phyloP scores from a whole-genome alignment of 2,797 vertebrate genomes.

The Neosalanx taihuensis region DNA sequence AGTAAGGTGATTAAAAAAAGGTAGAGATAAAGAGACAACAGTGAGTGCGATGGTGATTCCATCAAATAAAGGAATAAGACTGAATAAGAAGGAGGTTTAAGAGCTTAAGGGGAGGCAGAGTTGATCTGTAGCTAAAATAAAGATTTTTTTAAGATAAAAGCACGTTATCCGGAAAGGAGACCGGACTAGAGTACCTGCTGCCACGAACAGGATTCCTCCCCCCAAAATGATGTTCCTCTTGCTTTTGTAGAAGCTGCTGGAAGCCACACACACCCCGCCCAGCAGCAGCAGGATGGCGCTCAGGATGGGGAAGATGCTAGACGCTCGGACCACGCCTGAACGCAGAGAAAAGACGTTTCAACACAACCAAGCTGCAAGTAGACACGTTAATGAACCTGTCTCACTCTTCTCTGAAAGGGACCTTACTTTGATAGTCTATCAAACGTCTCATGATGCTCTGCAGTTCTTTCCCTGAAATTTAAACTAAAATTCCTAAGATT shows the following conservation, averaged over 20 bases:
- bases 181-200: constrained; percentile 76
- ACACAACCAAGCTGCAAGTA: too few species aligned
- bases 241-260: constrained; percentile 88
- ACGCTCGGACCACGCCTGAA: constrained; percentile 89
- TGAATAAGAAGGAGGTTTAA: too few species aligned
- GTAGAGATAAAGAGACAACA: background rate
- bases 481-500: too few species aligned
- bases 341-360: background rate
- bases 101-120: background rate
- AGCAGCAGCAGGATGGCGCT: constrained; percentile 90
- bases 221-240: constrained; percentile 91
- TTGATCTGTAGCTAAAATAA: background rate
- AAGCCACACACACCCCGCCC: constrained; percentile 88
- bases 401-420: too few species aligned
- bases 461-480: too few species aligned
- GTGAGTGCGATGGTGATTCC: background rate
- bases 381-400: too few species aligned
- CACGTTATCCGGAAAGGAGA: background rate
- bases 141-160: background rate
- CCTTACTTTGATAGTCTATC: too few species aligned
- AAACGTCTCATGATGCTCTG: too few species aligned
- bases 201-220: constrained; percentile 90
- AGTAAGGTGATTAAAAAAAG: background rate
- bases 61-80: background rate
- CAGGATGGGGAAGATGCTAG: constrained; percentile 94